Evolutionary conservation across 2,113 vertebrate species (phyloP).

Genomic region (Dicaeum eximium): DNA sequence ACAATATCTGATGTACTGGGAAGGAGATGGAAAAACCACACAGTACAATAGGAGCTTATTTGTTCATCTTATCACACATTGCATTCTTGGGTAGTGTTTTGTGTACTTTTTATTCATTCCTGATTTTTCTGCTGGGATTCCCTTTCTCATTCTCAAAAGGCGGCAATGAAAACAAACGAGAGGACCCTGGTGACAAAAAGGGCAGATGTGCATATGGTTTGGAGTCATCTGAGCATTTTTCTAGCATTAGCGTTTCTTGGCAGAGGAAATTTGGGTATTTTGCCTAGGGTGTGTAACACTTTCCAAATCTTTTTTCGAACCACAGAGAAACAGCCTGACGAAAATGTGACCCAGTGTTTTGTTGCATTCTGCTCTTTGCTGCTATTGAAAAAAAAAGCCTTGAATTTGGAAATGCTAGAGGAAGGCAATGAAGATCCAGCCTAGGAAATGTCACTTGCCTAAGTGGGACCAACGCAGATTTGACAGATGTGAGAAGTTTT

Average conservation of each 20-base stretch:
- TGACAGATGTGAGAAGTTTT: conserved; percentile 21
- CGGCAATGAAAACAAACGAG: background rate
- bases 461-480: background rate
- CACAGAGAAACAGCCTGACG: background rate
- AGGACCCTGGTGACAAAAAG: background rate
- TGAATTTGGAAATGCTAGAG: background rate
- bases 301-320: conserved; percentile 29
- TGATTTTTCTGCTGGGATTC: background rate
- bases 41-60: rapidly evolving
- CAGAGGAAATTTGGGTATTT: conserved; percentile 21
- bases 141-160: background rate
- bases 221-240: conserved; percentile 57
- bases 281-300: conserved; percentile 47
- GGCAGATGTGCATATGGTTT: background rate
- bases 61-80: background rate
- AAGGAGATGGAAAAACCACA: background rate
- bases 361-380: background rate
- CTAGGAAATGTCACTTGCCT: background rate
- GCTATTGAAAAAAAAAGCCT: background rate
- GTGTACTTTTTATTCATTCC: background rate
- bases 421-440: background rate
- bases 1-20: background rate
- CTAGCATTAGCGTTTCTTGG: conserved; percentile 48
- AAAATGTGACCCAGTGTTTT: conserved; percentile 30
- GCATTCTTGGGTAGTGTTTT: background rate